Percentiles rank a stretch among this genome's conserved stretches.
Evolutionary conservation across 2,888 invertebrate genomes (phyloP).

Genomic region (Coelopa pilipes): DNA sequence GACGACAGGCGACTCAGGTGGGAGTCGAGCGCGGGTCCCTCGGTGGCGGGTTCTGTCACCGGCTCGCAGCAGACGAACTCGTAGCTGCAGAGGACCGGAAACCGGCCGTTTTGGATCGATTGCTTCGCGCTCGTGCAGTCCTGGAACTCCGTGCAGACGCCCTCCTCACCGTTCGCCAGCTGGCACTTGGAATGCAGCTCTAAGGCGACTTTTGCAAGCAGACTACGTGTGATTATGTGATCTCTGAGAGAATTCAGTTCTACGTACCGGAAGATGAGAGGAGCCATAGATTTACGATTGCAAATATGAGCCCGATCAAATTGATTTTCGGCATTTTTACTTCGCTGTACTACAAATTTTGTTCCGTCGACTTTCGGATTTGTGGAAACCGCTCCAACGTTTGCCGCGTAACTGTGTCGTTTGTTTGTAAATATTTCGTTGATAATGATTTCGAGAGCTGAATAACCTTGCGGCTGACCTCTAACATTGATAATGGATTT

Average conservation of each 20-base stretch:
- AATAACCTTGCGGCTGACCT: background rate
- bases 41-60: background rate
- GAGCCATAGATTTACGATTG: no score
- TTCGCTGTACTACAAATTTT: no score
- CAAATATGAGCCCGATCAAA: no score
- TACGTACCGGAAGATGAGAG: no score
- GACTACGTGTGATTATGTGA: no score
- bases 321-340: no score
- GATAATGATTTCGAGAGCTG: conserved; percentile 8
- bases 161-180: no score
- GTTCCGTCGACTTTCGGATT: background rate
- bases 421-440: conserved; percentile 1
- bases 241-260: no score
- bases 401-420: background rate
- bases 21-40: background rate
- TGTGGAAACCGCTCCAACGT: background rate
- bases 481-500: background rate
- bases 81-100: background rate
- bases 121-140: background rate
- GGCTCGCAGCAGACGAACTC: background rate
- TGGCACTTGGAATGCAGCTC: no score
- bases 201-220: no score
- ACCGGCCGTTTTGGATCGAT: background rate
- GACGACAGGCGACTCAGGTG: background rate
- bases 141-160: no score